Conservation (phyloP, 2,113 vertebrate species). For the Willisornis vidua region DNA sequence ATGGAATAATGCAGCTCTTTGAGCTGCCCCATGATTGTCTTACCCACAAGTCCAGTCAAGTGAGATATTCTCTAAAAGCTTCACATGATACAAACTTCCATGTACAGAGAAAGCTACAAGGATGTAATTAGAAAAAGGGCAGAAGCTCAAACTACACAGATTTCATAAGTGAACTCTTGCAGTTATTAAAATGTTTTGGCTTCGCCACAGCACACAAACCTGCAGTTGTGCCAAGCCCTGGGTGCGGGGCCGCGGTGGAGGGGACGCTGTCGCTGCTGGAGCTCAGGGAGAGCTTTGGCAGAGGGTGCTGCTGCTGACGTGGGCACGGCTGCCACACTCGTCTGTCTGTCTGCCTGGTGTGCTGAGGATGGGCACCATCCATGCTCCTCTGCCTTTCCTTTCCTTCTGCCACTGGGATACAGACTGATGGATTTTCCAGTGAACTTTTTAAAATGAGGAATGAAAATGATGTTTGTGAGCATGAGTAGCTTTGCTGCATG, state of each 20-base stretch:
- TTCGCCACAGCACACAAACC: not conserved
- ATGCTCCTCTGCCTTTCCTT: accelerated
- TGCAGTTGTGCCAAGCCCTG: not conserved
- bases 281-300: not conserved
- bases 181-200: constrained; percentile 2
- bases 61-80: not conserved
- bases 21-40: not conserved
- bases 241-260: not conserved
- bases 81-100: not conserved
- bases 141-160: not conserved
- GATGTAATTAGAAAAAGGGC: not conserved
- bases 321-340: not conserved
- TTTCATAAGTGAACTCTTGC: not conserved
- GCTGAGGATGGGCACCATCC: not conserved
- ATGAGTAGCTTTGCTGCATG: not conserved
- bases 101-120: not conserved
- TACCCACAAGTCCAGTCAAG: not conserved
- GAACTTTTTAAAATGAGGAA: not conserved
- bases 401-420: not conserved
- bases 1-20: not conserved
- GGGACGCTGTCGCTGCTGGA: not conserved
- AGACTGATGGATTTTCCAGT: not conserved
- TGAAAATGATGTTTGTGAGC: not conserved
- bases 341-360: no score
- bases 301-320: not conserved